Conservation (phyloP, 1,140 invertebrate genomes). For the Cheumatopsyche charites region DNA sequence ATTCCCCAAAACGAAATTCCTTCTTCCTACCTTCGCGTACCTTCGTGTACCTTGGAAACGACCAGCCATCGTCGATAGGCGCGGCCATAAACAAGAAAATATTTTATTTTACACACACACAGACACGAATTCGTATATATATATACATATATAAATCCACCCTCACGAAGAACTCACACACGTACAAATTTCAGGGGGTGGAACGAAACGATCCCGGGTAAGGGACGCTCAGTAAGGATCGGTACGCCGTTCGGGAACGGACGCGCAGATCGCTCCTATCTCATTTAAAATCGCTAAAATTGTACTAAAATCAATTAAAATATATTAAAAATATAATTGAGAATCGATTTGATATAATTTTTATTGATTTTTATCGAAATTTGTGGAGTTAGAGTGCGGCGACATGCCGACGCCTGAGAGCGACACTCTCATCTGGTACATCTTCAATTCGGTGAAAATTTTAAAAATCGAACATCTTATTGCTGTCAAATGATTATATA, state of each 20-base stretch:
- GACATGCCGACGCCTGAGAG: not conserved
- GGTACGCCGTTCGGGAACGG: constrained; percentile 31
- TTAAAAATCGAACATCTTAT: not conserved
- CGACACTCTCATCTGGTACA: constrained; percentile 22
- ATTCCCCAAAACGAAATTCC: too few relatives aligned
- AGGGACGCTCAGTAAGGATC: constrained; percentile 19
- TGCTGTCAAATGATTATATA: constrained; percentile 26
- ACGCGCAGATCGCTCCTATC: not conserved
- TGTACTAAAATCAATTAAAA: too few relatives aligned
- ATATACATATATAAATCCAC: too few relatives aligned
- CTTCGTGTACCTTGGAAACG: too few relatives aligned
- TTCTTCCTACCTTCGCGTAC: too few relatives aligned
- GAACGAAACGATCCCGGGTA: too few relatives aligned
- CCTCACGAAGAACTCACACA: too few relatives aligned
- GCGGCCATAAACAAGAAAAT: constrained; percentile 40
- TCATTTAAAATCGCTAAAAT: not conserved
- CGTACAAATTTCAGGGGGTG: too few relatives aligned
- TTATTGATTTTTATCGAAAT: too few relatives aligned
- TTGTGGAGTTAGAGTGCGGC: not conserved
- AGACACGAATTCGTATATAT: too few relatives aligned
- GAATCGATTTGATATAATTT: too few relatives aligned
- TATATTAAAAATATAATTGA: too few relatives aligned
- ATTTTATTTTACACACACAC: constrained; percentile 16
- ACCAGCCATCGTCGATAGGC: constrained; percentile 26
- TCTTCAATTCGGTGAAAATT: constrained; percentile 34